Conservation (phyloP, 2,888 invertebrate genomes). For the Abscondita cerata region DNA sequence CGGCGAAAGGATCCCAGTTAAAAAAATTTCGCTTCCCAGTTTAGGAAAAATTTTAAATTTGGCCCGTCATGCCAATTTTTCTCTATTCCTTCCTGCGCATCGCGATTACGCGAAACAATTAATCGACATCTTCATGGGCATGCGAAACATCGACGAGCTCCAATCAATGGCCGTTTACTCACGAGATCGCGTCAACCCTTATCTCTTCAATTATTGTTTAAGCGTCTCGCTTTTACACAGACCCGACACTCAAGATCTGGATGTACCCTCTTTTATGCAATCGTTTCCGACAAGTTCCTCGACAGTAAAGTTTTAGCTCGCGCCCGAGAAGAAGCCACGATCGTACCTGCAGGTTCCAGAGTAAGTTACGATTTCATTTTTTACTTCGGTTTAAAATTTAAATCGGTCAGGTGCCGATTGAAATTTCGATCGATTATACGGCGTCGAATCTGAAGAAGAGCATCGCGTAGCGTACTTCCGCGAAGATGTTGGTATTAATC, state of each 20-base stretch:
- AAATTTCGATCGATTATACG: slow-evolving; percentile 76
- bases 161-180: slow-evolving; percentile 73
- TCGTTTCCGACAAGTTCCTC: slow-evolving; percentile 85
- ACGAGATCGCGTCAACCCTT: slow-evolving; percentile 78
- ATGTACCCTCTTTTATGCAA: slow-evolving; percentile 76
- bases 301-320: slow-evolving; percentile 74
- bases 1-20: slow-evolving; percentile 62
- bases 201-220: slow-evolving; percentile 80
- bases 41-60: slow-evolving; percentile 65
- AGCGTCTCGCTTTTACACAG: slow-evolving; percentile 80
- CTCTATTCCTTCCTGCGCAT: slow-evolving; percentile 77
- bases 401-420: slow-evolving; percentile 66
- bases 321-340: slow-evolving; percentile 72
- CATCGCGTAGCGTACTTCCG: slow-evolving; percentile 84
- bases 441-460: slow-evolving; percentile 77
- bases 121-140: slow-evolving; percentile 71
- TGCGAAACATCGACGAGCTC: slow-evolving; percentile 74
- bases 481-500: slow-evolving; percentile 84
- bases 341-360: slow-evolving; percentile 67
- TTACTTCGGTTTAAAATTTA: background rate
- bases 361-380: slow-evolving; percentile 57
- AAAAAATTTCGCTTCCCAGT: slow-evolving; percentile 63
- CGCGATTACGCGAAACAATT: slow-evolving; percentile 73
- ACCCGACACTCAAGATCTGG: slow-evolving; percentile 71
- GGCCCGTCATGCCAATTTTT: slow-evolving; percentile 70